Conservation (phyloP, 2,888 invertebrate genomes). For the Parascotia fuliginaria region DNA sequence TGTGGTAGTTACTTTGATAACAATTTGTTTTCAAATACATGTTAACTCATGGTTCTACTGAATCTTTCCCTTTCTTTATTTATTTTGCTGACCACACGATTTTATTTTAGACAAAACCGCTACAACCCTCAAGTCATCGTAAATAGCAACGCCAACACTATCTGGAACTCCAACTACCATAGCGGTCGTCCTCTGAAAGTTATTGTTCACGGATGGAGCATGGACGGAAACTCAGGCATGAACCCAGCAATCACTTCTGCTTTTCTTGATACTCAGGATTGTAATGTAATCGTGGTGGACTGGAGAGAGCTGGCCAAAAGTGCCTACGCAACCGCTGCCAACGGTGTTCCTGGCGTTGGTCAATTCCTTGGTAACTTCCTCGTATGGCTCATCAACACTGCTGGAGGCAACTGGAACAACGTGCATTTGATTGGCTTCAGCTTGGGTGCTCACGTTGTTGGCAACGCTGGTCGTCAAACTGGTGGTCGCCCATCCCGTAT, state of each 20-base stretch:
- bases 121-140: constrained; percentile 48
- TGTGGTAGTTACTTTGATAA: too few relatives aligned
- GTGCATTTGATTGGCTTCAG: constrained; percentile 74
- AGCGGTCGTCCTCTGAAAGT: constrained; percentile 52
- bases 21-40: too few relatives aligned
- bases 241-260: constrained; percentile 59
- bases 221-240: constrained; percentile 55
- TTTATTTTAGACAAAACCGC: constrained; percentile 33
- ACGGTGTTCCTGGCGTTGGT: constrained; percentile 61
- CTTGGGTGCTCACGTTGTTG: constrained; percentile 74
- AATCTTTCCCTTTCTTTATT: neutral
- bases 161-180: constrained; percentile 53
- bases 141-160: constrained; percentile 45
- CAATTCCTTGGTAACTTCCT: constrained; percentile 64
- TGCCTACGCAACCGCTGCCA: constrained; percentile 49
- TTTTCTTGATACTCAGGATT: constrained; percentile 57
- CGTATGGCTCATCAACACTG: constrained; percentile 60
- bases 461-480: constrained; percentile 61
- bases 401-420: constrained; percentile 67
- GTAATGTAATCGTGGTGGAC: constrained; percentile 69
- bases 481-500: constrained; percentile 55
- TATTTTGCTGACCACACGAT: neutral
- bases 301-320: constrained; percentile 59
- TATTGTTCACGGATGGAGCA: constrained; percentile 72
- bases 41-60: too few relatives aligned